Evolutionary conservation across 2,888 invertebrate genomes (phyloP).

Genomic region (Diogma glabrata): DNA sequence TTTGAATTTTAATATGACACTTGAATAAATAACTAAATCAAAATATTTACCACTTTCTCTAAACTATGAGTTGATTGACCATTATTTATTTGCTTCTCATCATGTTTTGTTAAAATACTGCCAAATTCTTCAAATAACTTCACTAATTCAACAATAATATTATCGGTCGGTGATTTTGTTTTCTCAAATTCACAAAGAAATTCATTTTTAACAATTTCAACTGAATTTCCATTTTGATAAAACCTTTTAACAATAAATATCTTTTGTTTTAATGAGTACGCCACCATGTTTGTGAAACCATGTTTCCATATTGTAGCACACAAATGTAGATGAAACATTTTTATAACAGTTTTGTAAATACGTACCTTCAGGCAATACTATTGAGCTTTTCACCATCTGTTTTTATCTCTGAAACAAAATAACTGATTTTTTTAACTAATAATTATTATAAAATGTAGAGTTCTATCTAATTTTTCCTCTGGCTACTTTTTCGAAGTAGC

Average conservation of each 20-base stretch:
- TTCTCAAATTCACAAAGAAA: neutral
- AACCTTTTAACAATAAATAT: conserved; percentile 5
- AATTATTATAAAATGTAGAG: conserved; percentile 6
- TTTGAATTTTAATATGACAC: no score
- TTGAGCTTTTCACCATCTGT: no score
- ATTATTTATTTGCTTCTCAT: no score
- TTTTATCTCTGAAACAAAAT: neutral
- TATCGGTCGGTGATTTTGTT: neutral
- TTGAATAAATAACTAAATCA: no score
- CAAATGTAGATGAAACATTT: no score
- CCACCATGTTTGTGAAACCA: neutral
- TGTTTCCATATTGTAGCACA: no score
- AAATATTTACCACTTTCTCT: no score
- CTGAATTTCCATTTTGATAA: conserved; percentile 3
- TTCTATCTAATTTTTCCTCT: neutral
- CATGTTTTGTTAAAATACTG: neutral
- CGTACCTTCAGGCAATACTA: no score
- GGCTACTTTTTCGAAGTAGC: no score
- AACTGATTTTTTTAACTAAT: no score
- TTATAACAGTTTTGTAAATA: no score
- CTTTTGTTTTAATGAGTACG: neutral
- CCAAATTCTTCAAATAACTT: conserved; percentile 2
- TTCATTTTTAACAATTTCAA: neutral
- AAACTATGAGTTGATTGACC: no score
- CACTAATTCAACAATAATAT: neutral